phyloP scores from a whole-genome alignment of 1,140 invertebrate genomes.

The Carposina sasakii region DNA sequence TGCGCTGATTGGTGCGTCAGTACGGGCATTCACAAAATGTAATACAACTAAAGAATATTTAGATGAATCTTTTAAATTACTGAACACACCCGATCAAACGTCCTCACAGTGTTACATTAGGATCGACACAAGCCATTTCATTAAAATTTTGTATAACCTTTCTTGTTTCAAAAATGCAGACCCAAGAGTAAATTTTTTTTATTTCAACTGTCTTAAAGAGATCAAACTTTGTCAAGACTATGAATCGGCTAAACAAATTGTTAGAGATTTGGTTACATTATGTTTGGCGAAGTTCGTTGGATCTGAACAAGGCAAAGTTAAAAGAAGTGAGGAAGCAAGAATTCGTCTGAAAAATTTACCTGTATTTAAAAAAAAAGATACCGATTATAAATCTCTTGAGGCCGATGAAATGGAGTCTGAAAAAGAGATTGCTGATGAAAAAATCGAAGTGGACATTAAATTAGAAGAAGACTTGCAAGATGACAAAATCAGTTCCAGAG shows the following conservation, averaged over 20 bases:
- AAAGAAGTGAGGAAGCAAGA: background rate
- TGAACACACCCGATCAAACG: background rate
- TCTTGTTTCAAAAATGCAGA: background rate
- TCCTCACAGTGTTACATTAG: background rate
- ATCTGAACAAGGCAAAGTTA: background rate
- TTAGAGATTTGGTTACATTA: background rate
- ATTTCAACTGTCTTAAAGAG: background rate
- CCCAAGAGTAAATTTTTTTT: constrained; percentile 3
- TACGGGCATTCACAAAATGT: background rate
- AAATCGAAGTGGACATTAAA: background rate
- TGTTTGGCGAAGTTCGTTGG: background rate
- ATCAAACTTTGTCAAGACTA: background rate
- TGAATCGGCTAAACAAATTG: background rate
- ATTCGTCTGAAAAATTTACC: background rate
- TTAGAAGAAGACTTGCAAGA: background rate
- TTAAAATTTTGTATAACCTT: background rate
- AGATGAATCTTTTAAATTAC: background rate
- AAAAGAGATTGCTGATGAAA: background rate
- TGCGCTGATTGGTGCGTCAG: constrained; percentile 1
- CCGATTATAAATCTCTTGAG: background rate
- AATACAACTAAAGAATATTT: background rate
- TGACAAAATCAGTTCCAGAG: background rate
- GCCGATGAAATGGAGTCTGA: no score
- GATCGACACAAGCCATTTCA: constrained; percentile 5
- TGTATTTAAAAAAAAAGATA: background rate